Evolutionary conservation across 1,140 invertebrate genomes (phyloP), one percentile per base, ranked within the genome.

Genomic region (Lepidurus arcticus): DNA sequence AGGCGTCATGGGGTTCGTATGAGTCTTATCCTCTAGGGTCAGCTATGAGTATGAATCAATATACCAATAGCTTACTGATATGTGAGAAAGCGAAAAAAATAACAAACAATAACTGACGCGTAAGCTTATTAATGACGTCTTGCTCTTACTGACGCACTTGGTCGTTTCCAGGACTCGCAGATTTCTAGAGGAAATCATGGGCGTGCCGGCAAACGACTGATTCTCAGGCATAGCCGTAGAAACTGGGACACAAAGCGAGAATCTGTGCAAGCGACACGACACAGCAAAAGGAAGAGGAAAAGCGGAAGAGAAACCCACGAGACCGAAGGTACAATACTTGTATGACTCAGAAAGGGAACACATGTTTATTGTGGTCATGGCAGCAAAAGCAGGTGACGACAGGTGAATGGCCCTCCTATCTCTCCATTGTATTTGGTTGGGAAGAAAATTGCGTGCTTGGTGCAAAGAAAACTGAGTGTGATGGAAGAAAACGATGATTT

Each of bases 351-450:
- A 65, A 65, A 65, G 53, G 53, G 53, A 65, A 65, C 53, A 16
- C 21, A 65, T 65, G 53, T 65, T 65, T 65, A 65, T 65, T 65
- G 53, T 65, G 53, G 53, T 65, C 53, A 65, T 65, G n/a, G 53
- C 53, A 65, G 53, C 53, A 65, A 65, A 65, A 16, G 13, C 53
- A 65, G 53, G 53, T 21, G 53, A 65, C 53, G 53, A 65, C 53
- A 65, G 53, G 53, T 65, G 13, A 65, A 65, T 65, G 53, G 53
- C 53, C 53, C 13, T 65, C 53, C n/a, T 65, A 65, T 65, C 53
- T 65, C 21, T 65, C n/a, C 53, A 0, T 65, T 21, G 21, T 65
- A 9, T 65, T 7, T 65, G 53, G 53, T 21, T 65, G 53, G 53
- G 53, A 65, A 65, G 53, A 7, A 65, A 34, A 21, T 65, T 16